Percentiles rank a stretch among this genome's conserved stretches.
Evolutionary conservation across 2,888 invertebrate genomes (phyloP).

Genomic region (Tipula helvola): DNA sequence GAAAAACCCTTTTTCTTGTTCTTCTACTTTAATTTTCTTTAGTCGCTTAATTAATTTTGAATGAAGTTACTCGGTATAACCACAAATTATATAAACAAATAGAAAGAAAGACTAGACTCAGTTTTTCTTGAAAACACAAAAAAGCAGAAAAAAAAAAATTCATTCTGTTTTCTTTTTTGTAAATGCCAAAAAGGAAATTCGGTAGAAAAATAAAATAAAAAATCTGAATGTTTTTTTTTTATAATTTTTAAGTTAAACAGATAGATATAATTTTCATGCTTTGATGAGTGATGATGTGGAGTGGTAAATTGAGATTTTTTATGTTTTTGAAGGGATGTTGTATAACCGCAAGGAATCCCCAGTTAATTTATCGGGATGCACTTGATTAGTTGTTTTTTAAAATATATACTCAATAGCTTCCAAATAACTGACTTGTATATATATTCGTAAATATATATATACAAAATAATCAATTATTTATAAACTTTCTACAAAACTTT

Average conservation of each 20-base stretch:
- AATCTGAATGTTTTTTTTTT: not conserved
- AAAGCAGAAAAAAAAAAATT: not conserved
- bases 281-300: slow-evolving; percentile 4
- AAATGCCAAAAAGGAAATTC: not conserved
- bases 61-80: slow-evolving; percentile 4
- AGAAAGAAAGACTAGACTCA: not conserved
- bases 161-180: not conserved
- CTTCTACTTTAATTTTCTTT: slow-evolving; percentile 4
- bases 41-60: slow-evolving; percentile 4
- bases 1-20: not conserved
- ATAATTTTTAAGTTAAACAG: not conserved
- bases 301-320: not conserved
- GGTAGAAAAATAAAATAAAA: not conserved
- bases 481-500: not conserved
- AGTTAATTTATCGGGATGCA: not conserved
- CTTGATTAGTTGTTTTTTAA: not conserved
- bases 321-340: not conserved
- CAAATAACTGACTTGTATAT: not conserved
- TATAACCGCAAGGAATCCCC: not conserved
- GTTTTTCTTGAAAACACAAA: not conserved
- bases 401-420: not conserved
- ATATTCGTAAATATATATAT: not conserved
- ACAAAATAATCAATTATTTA: not conserved
- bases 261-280: not conserved
- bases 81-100: slow-evolving; percentile 4